phyloP scores from a whole-genome alignment of 2,888 invertebrate genomes.

The Chymomyza procnemis region DNA sequence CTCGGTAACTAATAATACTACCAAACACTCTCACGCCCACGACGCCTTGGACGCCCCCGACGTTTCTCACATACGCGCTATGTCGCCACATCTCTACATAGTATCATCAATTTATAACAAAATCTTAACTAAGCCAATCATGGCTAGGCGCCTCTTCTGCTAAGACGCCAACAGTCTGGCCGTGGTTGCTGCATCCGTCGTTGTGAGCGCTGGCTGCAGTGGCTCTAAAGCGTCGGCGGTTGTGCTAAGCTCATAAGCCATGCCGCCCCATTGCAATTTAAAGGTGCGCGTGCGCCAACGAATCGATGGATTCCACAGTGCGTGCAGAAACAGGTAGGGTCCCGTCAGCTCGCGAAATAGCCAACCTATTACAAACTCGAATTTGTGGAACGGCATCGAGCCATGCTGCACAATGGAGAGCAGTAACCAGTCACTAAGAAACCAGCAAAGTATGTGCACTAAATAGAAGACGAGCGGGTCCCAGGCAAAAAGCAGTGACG shows the following conservation, averaged over 20 bases:
- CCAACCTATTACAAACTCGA: slow-evolving; percentile 97
- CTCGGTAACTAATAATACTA: slow-evolving; percentile 59
- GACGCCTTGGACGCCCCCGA: too few species aligned
- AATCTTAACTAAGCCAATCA: slow-evolving; percentile 41
- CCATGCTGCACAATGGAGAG: slow-evolving; percentile 94
- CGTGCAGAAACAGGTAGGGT: slow-evolving; percentile 91
- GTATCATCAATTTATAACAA: slow-evolving; percentile 30
- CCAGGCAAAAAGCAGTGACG: slow-evolving; percentile 88
- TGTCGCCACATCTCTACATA: background rate
- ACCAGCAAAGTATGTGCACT: slow-evolving; percentile 95
- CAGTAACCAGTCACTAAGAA: slow-evolving; percentile 96
- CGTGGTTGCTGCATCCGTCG: slow-evolving; percentile 19
- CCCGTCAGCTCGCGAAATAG: slow-evolving; percentile 94
- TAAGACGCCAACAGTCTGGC: slow-evolving; percentile 56
- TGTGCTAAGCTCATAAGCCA: slow-evolving; percentile 90
- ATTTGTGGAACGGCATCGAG: slow-evolving; percentile 94
- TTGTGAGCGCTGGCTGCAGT: slow-evolving; percentile 44
- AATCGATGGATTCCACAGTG: slow-evolving; percentile 92
- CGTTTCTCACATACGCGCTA: background rate
- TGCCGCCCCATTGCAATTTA: slow-evolving; percentile 96
- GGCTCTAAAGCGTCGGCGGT: background rate
- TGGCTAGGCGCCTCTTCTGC: slow-evolving; percentile 40
- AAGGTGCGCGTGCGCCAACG: slow-evolving; percentile 95
- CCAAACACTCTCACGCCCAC: slow-evolving; percentile 8
- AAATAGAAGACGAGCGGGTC: slow-evolving; percentile 94